Evolutionary conservation across 1,140 invertebrate species (phyloP), one percentile per base, ranked within the genome.

Genomic region (Rhynchophorus ferrugineus): DNA sequence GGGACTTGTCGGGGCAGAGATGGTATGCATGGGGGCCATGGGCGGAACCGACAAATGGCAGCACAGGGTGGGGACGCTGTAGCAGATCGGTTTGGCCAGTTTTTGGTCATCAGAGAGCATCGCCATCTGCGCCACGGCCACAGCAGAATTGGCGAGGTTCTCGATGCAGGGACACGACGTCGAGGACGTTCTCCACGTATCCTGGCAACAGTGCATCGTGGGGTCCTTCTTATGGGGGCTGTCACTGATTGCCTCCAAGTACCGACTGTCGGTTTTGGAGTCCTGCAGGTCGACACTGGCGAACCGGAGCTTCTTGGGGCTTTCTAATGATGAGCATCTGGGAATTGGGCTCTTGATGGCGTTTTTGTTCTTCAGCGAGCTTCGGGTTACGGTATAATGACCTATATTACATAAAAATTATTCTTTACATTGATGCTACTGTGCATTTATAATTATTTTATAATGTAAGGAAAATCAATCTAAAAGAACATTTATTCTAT

Each of bases 271-370:
- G 54, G 38, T 54, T 51, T 60, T 53, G 33, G 60, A 53, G 57
- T 64, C 59, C 41, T 61, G 44, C 22, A 59, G 59, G 60, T 81
- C 81, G 1, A 80, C 81, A 21, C 80, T 82, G 1, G 85, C 85
- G 60, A 89, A 89, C 36, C 86, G 69, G 22, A 89, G 65, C 57
- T 82, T 81, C 63, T 89, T 89, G 17, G 85, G 85, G 18, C 85
- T 89, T 65, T 89, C 87, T 56, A 86, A 75, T 62, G 85, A 88
- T 42, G 82, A 83, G 60, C 83, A 87, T 48, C 85, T 73, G 9
- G 71, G 63, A 3, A 77, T 70, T 1, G 68, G 69, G 13, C 68
- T 71, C 14, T 67, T 62, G 0, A 60, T 61, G 1, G 46, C 61
- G 41, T 63, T 62, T 50, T 64, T 73, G 35, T 74, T 78, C 59